Base-by-base conservation (phyloP, 2,888 invertebrate genomes). In the Notocelia uddmanniana region DNA sequence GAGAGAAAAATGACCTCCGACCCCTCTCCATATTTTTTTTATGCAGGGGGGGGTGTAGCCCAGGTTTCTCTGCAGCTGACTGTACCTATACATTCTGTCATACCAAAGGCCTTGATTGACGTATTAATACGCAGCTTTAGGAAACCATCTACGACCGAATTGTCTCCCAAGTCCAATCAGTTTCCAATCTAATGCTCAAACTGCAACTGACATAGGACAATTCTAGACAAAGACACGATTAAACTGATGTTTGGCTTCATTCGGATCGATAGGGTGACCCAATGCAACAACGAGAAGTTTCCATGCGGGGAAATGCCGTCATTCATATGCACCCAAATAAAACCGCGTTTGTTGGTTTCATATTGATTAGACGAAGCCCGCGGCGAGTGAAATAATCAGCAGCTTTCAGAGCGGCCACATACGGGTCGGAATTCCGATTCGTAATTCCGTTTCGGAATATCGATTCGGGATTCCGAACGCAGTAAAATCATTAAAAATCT, bases 321-420 rank as follows among this genome's bases (percentile, higher is more conserved):
- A 57, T 26, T 72, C 54, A 37, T 54, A 62, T 72, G 67, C 60
- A 72, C 54, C 67, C 55, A 68, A 54, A 52, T 62, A 54, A 55
- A 66, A 50, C 19, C 23, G 54, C 63, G 48, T 68, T 72, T 55
- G 66, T 60, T 62, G 72, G 72, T 55, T 72, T 72, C 72, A 21
- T 57, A 63, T 63, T 57, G 63, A 69, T 57, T 63, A 63, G 52
- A 34, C 23, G 67, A 68, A 67, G 55, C 72, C 67, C 41, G 34
- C n/a, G 23, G 52, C 54, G 54, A 19, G 60, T 37, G 67, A 55
- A 67, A 67, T 60, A 34, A 55, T 67, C 54, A 60, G 13, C 52
- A 67, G 6, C 55, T 19, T 23, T 48, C 10, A n/a, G n/a, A n/a
- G n/a, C n/a, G n/a, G n/a, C n/a, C n/a, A n/a, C n/a, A n/a, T n/a